Base-by-base conservation (phyloP, 2,888 invertebrate species). In the Petrolisthes cinctipes region DNA sequence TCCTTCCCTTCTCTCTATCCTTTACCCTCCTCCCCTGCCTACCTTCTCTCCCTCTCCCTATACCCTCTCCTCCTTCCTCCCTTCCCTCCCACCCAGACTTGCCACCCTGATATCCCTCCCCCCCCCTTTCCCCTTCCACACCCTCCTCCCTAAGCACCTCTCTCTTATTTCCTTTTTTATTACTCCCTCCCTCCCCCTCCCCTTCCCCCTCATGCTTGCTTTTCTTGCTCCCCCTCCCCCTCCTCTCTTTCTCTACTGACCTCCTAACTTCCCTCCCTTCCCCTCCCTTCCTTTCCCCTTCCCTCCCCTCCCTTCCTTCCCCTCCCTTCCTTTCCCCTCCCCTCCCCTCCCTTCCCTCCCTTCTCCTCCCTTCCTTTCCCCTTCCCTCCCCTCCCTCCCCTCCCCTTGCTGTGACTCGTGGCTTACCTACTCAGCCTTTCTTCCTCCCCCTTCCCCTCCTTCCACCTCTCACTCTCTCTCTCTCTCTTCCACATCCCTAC, bases 121-220 rank as follows among this genome's bases (percentile, higher is more conserved):
- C 53, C 23, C 20, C 5, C 54, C 17, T 11, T 5, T 54, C 54
- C 14, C 56, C 54, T 20, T 23, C 9, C 4, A n/a, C 23, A 1
- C 11, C 17, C n/a, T 9, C 54, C 9, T 53, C 20, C 71, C 71
- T n/a, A n/a, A 14, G 17, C 17, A 11, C 17, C 17, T 61, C 61
- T 61, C 61, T 17, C 61, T 17, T 17, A 11, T 61, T 17, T 11
- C 61, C 11, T 61, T 61, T 71, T 71, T 6, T n/a, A 6, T 51
- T 17, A n/a, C 14, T 20, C n/a, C 17, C 53, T 53, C 11, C 56
- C 5, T 17, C n/a, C 14, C 53, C 56, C 54, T 54, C 17, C 54
- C 79, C 56, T 76, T 23, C 73, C 73, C 73, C 73, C n/a, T n/a
- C 17, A 1, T 61, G 61, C 61, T 79, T 54, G 20, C 79, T 20